Evolutionary conservation across 1,140 invertebrate genomes (phyloP), one percentile per base, ranked within the genome.

Genomic region (Pseudobourletiella spinata): DNA sequence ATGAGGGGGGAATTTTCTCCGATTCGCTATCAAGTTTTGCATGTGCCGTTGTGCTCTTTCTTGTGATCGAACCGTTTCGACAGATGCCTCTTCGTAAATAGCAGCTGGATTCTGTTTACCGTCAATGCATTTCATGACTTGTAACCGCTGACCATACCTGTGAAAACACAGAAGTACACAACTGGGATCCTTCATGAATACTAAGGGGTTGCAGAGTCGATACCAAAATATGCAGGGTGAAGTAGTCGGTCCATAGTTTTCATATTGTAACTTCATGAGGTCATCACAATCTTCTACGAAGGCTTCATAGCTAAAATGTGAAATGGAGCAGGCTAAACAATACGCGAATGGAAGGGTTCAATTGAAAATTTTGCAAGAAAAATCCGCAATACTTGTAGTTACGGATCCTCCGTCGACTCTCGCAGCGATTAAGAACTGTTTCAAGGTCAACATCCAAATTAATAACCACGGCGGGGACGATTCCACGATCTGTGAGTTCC

Each of bases 401-500:
- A 15, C 22, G 48, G 16, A 51, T 39, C 29, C 28, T 28, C 52
- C 52, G 3, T 22, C 20, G 4, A 8, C 22, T 55, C 18, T 55
- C 52, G 4, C 28, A 32, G 18, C 52, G 52, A 4, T 35, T 11
- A 16, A 55, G 52, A 14, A 24, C 52, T 20, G 52, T 55, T 35
- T 55, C 52, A 28, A 55, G 22, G 26, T 62, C 55, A 3, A 69
- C 55, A 11, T 69, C 57, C 2, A 66, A 20, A 4, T 66, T 57
- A 11, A 65, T 35, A 8, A 66, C 59, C 0, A 66, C 16, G 16
- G 44, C 28, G 1, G 67, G 67, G 8, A 65, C 32, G 3, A 64
- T 24, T 20, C 64, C 67, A 29, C 64, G 20, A 28, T 66, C 58
- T 16, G 61, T n/a, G 1, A 69, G 26, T 29, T 66, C 61, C 30